Percentiles rank a stretch among this genome's conserved stretches.
phyloP scores from a whole-genome alignment of 2,113 vertebrate species.

The Protobothrops mucrosquamatus region DNA sequence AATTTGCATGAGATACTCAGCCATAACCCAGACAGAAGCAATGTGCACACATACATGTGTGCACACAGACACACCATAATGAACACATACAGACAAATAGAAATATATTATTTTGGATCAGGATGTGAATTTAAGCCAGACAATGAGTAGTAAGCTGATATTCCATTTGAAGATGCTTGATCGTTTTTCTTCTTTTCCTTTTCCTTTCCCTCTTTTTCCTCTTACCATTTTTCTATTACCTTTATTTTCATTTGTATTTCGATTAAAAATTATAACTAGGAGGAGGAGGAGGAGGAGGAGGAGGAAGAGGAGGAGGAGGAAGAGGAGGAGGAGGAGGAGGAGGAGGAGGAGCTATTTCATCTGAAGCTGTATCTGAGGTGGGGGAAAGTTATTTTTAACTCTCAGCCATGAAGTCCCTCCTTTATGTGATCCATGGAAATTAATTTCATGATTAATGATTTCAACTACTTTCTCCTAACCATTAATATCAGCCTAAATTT shows the following conservation, averaged over 20 bases:
- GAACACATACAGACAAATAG: neutral
- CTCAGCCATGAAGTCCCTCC: neutral
- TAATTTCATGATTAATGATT: neutral
- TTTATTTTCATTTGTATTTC: neutral
- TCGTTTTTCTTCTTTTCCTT: neutral
- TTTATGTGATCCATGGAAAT: neutral
- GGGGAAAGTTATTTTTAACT: neutral
- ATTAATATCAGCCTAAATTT: neutral
- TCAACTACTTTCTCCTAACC: neutral
- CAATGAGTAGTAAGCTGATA: neutral
- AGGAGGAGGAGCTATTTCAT: neutral
- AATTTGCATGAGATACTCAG: neutral
- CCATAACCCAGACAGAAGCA: neutral
- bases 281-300: neutral
- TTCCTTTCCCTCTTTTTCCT: neutral
- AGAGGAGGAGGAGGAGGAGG: neutral
- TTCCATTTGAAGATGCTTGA: conserved; percentile 6
- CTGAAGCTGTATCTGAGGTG: neutral
- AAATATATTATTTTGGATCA: neutral
- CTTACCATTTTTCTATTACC: neutral
- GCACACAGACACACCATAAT: neutral
- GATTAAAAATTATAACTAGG: neutral
- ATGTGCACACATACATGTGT: neutral
- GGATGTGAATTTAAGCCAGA: neutral
- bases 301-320: neutral